Base-by-base conservation (phyloP, 2,113 vertebrate species). In the Corythornis cristatus region DNA sequence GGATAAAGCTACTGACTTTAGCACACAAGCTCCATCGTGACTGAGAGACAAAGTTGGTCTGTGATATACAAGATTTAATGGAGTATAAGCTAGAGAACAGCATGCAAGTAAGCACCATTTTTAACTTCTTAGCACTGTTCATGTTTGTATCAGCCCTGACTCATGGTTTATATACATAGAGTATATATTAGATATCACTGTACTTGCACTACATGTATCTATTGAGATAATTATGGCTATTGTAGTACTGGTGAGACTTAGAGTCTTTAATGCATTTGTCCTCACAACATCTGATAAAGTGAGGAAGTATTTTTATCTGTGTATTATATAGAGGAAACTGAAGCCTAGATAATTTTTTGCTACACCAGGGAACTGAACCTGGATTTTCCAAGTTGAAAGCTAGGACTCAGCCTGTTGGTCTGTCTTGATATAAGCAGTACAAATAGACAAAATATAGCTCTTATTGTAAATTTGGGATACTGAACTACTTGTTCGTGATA, bases 221-320 rank as follows among this genome's bases (percentile, higher is more conserved):
- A 33, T 60, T 51, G 87, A 93, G 79, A 71, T 78, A 88, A 86
- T 88, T 83, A 56, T 20, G 88, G 67, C 75, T 77, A 12, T 20
- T 73, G 66, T 71, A 92, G 58, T 56, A 66, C 22, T 66, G 72
- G 56, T 82, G 82, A 46, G 26, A 51, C 84, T 83, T 58, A 22
- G 31, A 85, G 78, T 40, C 86, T 67, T 94, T 80, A 85, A 85
- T 82, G 89, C 87, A 91, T 64, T 91, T 94, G 80, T 67, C 43
- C 37, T 77, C 72, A 77, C 58, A 60, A 54, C 60, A 94, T 88
- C 93, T 94, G 88, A 96, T 93, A 89, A 86, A 81, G 68, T 0
- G 8, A 93, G 90, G 93, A 96, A 96, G 84, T 85, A 42, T 58
- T 96, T 89, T 90, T 96, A 22, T 92, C 84, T 85, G 13, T 43